Evolutionary conservation across 2,888 invertebrate species (phyloP).

Genomic region (Tricholauxania praeusta): DNA sequence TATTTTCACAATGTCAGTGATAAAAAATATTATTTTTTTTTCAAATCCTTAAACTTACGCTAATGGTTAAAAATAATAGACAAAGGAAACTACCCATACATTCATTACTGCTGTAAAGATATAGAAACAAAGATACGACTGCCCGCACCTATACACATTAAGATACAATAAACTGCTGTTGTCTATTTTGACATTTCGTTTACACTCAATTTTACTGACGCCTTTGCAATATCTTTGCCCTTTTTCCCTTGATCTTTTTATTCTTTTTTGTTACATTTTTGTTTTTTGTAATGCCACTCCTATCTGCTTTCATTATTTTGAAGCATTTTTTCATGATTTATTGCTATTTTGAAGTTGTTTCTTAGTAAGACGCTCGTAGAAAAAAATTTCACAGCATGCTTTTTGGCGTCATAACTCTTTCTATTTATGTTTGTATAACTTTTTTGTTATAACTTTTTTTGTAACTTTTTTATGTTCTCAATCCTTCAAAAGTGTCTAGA

Average conservation of each 20-base stretch:
- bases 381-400: slow-evolving; percentile 2
- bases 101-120: neutral
- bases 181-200: slow-evolving; percentile 27
- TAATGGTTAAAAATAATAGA: neutral
- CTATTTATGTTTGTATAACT: neutral
- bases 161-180: neutral
- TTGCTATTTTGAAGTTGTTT: neutral
- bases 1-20: neutral
- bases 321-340: slow-evolving; percentile 9
- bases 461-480: too few relatives aligned
- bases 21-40: neutral
- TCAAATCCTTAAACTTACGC: neutral
- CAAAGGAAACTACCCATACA: neutral
- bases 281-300: too few relatives aligned
- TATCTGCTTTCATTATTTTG: neutral
- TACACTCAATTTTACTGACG: neutral
- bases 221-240: neutral
- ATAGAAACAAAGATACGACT: too few relatives aligned
- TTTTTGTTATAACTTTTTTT: too few relatives aligned
- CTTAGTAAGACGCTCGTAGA: neutral
- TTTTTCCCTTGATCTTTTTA: too few relatives aligned
- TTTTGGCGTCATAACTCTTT: neutral
- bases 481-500: slow-evolving; percentile 6
- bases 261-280: neutral
- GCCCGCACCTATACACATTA: too few relatives aligned